phyloP scores from a whole-genome alignment of 2,797 vertebrate genomes.

The Sardinella longiceps region DNA sequence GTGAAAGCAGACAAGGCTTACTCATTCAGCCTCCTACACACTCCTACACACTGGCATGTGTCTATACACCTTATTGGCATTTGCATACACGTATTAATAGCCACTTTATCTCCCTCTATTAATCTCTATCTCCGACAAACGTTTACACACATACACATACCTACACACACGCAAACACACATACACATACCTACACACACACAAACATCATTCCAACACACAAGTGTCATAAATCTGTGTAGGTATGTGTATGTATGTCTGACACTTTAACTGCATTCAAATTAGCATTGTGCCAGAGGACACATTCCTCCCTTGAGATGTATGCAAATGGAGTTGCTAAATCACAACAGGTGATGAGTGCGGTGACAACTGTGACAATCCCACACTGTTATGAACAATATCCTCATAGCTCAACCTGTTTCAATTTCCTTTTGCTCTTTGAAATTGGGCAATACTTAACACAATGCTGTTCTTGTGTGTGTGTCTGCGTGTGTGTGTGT shows the following conservation, averaged over 20 bases:
- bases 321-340: neutral
- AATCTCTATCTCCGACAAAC: neutral
- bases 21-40: neutral
- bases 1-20: neutral
- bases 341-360: neutral
- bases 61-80: too few relatives aligned
- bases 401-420: slow-evolving; percentile 20
- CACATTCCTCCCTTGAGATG: neutral
- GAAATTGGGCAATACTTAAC: neutral
- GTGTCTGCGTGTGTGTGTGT: too few relatives aligned
- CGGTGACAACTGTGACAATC: neutral
- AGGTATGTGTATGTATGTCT: too few relatives aligned
- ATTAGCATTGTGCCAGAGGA: neutral
- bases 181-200: neutral
- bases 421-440: neutral
- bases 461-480: neutral
- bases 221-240: too few relatives aligned
- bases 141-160: neutral
- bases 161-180: neutral
- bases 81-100: neutral
- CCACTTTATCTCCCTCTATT: neutral
- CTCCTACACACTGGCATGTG: neutral
- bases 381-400: neutral
- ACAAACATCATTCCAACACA: neutral
- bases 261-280: slow-evolving; percentile 10